These are phyloP conservation scores for Ophion costatus DNA, from an alignment of 2,888 invertebrate species.

Conservation along the genomic window DNA sequence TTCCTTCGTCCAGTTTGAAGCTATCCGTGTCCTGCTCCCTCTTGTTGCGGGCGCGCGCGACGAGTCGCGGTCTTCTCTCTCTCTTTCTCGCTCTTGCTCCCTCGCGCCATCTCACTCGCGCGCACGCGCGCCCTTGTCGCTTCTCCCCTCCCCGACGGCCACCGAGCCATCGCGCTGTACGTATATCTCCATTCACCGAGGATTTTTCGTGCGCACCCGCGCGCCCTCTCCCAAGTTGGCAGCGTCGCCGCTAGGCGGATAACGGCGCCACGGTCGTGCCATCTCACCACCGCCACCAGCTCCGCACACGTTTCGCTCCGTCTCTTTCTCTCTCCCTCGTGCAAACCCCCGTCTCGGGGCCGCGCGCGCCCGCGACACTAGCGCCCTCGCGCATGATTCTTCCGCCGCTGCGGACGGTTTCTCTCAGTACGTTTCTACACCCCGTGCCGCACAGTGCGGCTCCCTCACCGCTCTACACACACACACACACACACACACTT, in stretches of 20 bases:
- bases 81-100: conserved; percentile 29
- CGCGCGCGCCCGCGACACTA: conserved; percentile 13
- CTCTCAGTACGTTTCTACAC: conserved; percentile 71
- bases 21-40: conserved; percentile 47
- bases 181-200: conserved; percentile 47
- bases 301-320: conserved; percentile 12
- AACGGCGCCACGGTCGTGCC: conserved; percentile 40
- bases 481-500: conserved; percentile 33
- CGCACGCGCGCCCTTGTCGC: conserved; percentile 34
- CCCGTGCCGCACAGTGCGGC: conserved; percentile 69
- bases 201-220: conserved; percentile 49
- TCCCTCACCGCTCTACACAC: conserved; percentile 55
- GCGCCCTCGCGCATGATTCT: conserved; percentile 32
- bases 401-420: conserved; percentile 8
- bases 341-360: neutral
- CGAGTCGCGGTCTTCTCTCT: neutral
- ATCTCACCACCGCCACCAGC: conserved; percentile 20
- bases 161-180: neutral
- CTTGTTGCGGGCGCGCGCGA: conserved; percentile 2
- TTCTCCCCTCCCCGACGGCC: conserved; percentile 10
- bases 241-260: conserved; percentile 19
- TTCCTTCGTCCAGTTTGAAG: conserved; percentile 47
- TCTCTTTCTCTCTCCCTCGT: neutral
- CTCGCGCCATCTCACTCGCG: neutral
- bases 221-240: conserved; percentile 44